Percentiles rank a stretch among this genome's conserved stretches.
Evolutionary conservation across 2,797 vertebrate species (phyloP).

Genomic region (Betta splendens): DNA sequence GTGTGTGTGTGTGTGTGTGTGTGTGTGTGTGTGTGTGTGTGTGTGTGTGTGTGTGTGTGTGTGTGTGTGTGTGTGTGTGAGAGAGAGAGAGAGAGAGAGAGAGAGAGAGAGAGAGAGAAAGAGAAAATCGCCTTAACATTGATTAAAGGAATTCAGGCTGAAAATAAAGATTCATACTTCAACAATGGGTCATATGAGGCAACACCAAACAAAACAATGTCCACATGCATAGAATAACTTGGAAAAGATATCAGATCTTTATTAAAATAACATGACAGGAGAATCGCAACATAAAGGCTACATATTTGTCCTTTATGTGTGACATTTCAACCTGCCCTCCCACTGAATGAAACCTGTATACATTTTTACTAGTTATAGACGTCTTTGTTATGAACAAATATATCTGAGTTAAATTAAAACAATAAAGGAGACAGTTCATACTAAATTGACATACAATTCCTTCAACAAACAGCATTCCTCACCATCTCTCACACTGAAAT

Average conservation of each 20-base stretch:
- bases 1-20: too few species aligned
- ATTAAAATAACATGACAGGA: conserved; percentile 65
- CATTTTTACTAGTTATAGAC: conserved; percentile 57
- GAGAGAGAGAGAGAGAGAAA: too few species aligned
- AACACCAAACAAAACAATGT: not conserved
- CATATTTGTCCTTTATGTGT: conserved; percentile 35
- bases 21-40: too few species aligned
- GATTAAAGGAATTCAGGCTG: not conserved
- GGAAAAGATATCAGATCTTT: conserved; percentile 66
- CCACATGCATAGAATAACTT: conserved; percentile 18
- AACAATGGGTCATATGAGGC: not conserved
- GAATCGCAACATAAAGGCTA: conserved; percentile 51
- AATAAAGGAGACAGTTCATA: conserved; percentile 58
- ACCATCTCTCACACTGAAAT: conserved; percentile 39
- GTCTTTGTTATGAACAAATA: conserved; percentile 55
- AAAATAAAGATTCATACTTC: not conserved
- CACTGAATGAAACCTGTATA: conserved; percentile 56
- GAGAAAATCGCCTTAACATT: not conserved
- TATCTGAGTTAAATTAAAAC: conserved; percentile 72
- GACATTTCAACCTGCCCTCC: conserved; percentile 40
- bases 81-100: too few species aligned
- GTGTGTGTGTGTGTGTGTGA: too few species aligned
- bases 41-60: too few species aligned
- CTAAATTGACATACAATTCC: conserved; percentile 39
- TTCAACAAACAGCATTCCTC: conserved; percentile 48